Conservation (phyloP, 2,888 invertebrate species). For the Didymodactylos carnosus region DNA sequence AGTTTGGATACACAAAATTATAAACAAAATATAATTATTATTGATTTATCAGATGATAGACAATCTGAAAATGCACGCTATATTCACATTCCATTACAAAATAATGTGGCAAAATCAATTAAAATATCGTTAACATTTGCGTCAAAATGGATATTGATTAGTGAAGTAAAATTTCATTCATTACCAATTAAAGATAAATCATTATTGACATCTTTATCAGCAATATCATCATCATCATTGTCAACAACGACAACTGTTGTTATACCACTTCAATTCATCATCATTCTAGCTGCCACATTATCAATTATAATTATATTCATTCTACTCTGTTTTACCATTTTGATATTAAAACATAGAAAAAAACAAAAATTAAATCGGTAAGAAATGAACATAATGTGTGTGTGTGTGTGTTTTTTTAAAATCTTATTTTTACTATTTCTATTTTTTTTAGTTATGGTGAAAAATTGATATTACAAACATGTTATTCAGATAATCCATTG, state of each 20-base stretch:
- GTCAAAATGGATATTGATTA: slow-evolving; percentile 66
- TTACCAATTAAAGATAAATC: slow-evolving; percentile 38
- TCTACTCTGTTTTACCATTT: background rate
- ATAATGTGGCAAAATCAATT: slow-evolving; percentile 59
- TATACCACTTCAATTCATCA: background rate
- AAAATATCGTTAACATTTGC: slow-evolving; percentile 31
- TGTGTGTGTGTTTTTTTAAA: background rate
- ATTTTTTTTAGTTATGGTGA: background rate
- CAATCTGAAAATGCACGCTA: slow-evolving; percentile 54
- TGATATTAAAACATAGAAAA: background rate
- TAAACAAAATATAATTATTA: slow-evolving; percentile 52
- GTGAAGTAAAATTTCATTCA: slow-evolving; percentile 68
- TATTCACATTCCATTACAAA: slow-evolving; percentile 58
- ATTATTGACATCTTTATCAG: slow-evolving; percentile 19
- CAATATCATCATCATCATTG: slow-evolving; percentile 16
- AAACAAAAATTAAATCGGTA: background rate
- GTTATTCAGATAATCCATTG: background rate
- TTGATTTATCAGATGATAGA: slow-evolving; percentile 46
- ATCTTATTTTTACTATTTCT: background rate
- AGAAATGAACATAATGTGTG: too few relatives aligned
- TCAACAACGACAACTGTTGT: background rate
- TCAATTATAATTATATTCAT: background rate
- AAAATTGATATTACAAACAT: background rate
- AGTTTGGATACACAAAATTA: slow-evolving; percentile 54
- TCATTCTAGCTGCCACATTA: background rate